Base-by-base conservation (phyloP, 2,797 vertebrate genomes). In the Octomys mimax region DNA sequence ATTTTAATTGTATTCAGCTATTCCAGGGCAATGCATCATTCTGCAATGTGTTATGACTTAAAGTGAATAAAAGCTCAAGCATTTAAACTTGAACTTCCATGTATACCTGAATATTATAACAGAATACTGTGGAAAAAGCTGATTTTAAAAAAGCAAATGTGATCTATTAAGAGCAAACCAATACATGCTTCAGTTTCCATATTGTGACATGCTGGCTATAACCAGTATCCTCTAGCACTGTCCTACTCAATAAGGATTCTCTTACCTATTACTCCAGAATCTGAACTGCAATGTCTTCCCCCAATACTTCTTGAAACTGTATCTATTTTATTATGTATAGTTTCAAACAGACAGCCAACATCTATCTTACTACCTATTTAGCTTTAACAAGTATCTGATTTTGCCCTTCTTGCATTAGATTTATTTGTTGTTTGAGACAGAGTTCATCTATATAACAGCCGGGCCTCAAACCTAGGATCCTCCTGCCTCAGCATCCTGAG, bases 181-280 rank as follows among this genome's bases (percentile, higher is more conserved):
- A 71, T 26, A 18, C 28, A 79, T 22, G 10, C 70, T 92, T 75
- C 36, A 87, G 71, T 86, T 68, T 42, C 36, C 54, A 46, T 77
- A 92, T 14, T 13, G 31, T 79, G 52, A 64, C 46, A 86, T 49
- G 71, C 2, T 49, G 7, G 33, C 54, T 78, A 77, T 36, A 33
- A 68, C 33, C 33, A 68, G 66, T n/a, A 70, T 36, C 2, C 73
- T 33, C 59, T 8, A 89, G 52, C 10, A 93, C 46, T 78, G 39
- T 42, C n/a, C 70, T 70, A 14, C 73, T 85, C 75, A 75, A 13
- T 91, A 86, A 87, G 70, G 46, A 87, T 80, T 95, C 24, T 78
- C 13, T 4, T 71, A 78, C 89, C 33, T 89, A 75, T 88, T 95
- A 92, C 52, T 87, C 31, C 79, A 92, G 82, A 92, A 92, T 80